Evolutionary conservation across 2,888 invertebrate genomes (phyloP).

Genomic region (Chironomus tentans): DNA sequence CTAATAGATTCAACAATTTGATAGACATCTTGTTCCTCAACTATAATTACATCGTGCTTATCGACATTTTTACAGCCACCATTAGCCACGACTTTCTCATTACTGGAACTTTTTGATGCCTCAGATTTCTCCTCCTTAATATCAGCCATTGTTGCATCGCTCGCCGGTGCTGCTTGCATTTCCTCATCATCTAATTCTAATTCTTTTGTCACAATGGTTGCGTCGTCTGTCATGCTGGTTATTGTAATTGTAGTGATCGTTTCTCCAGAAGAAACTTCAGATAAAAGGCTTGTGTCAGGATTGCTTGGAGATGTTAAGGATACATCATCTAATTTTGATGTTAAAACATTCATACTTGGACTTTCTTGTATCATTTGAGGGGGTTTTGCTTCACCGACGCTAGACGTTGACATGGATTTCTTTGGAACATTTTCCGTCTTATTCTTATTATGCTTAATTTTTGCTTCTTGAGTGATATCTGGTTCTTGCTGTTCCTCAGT

Average conservation of each 20-base stretch:
- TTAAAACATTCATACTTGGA: constrained; percentile 37
- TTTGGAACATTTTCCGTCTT: constrained; percentile 34
- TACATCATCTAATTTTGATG: constrained; percentile 35
- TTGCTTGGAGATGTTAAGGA: constrained; percentile 30
- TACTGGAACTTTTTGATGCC: constrained; percentile 20
- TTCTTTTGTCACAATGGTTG: constrained; percentile 34
- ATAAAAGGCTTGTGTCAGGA: constrained; percentile 33
- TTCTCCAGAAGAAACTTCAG: constrained; percentile 42
- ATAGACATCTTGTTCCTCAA: constrained; percentile 49
- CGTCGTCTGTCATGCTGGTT: constrained; percentile 37
- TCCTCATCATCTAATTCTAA: constrained; percentile 22
- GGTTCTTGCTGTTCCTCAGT: not conserved
- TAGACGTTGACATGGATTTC: constrained; percentile 42
- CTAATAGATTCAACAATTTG: constrained; percentile 72
- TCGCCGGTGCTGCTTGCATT: not conserved
- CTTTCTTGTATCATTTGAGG: constrained; percentile 38
- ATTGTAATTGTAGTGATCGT: constrained; percentile 42
- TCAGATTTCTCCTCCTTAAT: constrained; percentile 11
- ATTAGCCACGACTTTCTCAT: constrained; percentile 29
- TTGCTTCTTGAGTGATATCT: not conserved
- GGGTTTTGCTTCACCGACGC: constrained; percentile 34
- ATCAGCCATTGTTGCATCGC: not conserved
- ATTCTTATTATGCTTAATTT: not conserved
- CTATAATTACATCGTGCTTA: constrained; percentile 12
- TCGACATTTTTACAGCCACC: constrained; percentile 13